Conservation (phyloP, 2,888 invertebrate genomes). For the Rhamphomyia laevipes region DNA sequence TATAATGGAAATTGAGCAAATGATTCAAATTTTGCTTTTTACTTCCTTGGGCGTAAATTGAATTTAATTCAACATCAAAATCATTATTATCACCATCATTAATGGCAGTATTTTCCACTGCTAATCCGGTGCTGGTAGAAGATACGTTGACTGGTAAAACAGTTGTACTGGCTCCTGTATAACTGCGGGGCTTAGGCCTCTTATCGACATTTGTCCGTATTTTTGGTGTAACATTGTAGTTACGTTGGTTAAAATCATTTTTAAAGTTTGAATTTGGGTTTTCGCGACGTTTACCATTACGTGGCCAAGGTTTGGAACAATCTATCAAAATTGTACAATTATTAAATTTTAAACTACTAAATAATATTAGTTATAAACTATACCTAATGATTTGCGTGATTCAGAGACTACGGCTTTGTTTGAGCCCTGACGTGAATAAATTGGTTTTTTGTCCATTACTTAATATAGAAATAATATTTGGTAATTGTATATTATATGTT, state of each 20-base stretch:
- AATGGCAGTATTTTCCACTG: conserved; percentile 28
- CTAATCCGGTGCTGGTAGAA: conserved; percentile 35
- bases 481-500: conserved; percentile 13
- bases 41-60: conserved; percentile 70
- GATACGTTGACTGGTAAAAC: conserved; percentile 4
- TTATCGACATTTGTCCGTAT: conserved; percentile 51
- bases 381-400: conserved; percentile 62
- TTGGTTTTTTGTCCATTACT: conserved; percentile 61
- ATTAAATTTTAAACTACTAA: background rate
- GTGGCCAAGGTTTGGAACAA: conserved; percentile 23
- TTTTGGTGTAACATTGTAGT: conserved; percentile 46
- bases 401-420: conserved; percentile 62
- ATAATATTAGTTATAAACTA: background rate
- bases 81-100: conserved; percentile 15
- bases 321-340: background rate
- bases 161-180: conserved; percentile 11
- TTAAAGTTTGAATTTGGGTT: conserved; percentile 42
- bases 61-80: conserved; percentile 63
- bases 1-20: conserved; percentile 84
- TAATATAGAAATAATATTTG: background rate
- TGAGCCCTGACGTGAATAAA: conserved; percentile 53
- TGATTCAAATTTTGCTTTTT: conserved; percentile 89
- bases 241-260: conserved; percentile 49
- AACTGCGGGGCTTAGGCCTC: conserved; percentile 36
- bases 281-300: conserved; percentile 31